These are phyloP conservation scores for Chelidonichthys spinosus DNA, from an alignment of 2,797 vertebrate genomes.

Conservation along the genomic window DNA sequence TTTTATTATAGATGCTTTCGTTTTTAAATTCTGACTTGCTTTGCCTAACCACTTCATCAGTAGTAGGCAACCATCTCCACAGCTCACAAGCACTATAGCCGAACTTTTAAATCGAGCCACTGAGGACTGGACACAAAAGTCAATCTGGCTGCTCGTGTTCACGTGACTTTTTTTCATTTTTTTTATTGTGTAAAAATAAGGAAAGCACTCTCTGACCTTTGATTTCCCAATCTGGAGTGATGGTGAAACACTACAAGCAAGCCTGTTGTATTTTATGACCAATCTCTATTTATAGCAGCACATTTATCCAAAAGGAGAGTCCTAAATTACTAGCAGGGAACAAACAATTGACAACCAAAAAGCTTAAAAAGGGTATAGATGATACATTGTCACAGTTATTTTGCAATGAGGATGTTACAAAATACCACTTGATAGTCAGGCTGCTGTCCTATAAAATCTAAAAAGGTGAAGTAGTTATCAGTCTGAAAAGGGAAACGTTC, in stretches of 20 bases:
- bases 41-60: neutral
- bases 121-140: neutral
- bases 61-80: neutral
- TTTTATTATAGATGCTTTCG: no score
- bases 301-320: neutral
- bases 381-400: neutral
- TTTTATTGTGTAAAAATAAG: neutral
- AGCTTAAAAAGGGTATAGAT: neutral
- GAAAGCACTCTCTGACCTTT: neutral
- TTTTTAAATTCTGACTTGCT: neutral
- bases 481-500: neutral
- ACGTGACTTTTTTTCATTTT: neutral
- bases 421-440: neutral
- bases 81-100: neutral
- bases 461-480: neutral
- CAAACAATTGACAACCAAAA: neutral
- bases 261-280: neutral
- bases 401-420: neutral
- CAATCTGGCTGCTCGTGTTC: neutral
- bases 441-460: neutral
- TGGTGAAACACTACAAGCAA: neutral
- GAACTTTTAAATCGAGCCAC: neutral
- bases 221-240: neutral
- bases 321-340: neutral
- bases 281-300: neutral